Base-by-base conservation (phyloP, 2,888 invertebrate genomes). In the Amphipyra tragopoginis region DNA sequence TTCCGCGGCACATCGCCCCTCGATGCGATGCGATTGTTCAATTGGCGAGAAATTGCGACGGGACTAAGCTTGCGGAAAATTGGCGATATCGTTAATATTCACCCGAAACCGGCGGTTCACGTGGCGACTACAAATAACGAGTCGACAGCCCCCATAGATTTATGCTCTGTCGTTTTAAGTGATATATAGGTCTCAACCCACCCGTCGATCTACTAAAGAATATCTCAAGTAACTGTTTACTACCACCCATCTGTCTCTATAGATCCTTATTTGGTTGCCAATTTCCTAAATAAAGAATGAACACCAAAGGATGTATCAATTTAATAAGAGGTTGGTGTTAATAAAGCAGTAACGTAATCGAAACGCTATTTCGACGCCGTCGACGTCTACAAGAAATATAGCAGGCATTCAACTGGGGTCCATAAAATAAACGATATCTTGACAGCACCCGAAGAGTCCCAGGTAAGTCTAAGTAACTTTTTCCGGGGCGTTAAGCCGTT, bases 41-140 rank as follows among this genome's bases (percentile, higher is more conserved):
- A 94, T 94, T 94, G 94, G 91, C 94, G 94, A 90, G 91, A 94
- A 94, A 94, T 94, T 94, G 93, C 93, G 91, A 89, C 92, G 93
- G 85, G 90, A 86, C 88, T 93, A 93, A 94, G 90, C 93, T 93
- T 86, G 89, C 89, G 92, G 92, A 94, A 94, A 94, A 94, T 94
- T 93, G 94, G 91, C 93, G 93, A 93, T 94, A 94, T 93, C 92
- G 93, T 94, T 94, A 94, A 94, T 94, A 94, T 94, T 94, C 94
- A 94, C 92, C 94, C 91, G 91, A 93, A 93, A 93, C 92, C 87
- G 83, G 85, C 86, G 90, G 89, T 91, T 92, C 92, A 93, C 93
- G 93, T 92, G 92, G 93, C 90, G 92, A 93, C 94, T 92, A 91
- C 93, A 93, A 94, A 93, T 93, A 93, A 94, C 93, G 88, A 90